A percentile compares a stretch with the other conserved stretches of the same genome.
phyloP scores from a whole-genome alignment of 2,797 vertebrate genomes.

The Silurus lanzhouensis region DNA sequence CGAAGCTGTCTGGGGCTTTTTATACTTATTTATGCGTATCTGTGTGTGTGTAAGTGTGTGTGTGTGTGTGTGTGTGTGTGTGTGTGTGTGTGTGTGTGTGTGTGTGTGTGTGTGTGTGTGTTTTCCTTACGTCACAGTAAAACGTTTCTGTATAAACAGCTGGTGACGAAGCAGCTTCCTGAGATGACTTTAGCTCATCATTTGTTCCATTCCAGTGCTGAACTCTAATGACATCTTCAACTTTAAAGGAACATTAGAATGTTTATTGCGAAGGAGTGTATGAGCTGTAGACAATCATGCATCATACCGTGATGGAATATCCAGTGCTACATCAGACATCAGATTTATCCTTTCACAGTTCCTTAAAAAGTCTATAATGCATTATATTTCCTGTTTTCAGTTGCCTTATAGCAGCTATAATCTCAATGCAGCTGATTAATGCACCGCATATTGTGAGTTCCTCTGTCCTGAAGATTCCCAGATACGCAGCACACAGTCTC shows the following conservation, averaged over 20 bases:
- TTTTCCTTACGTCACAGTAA: conserved; percentile 25
- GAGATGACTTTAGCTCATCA: conserved; percentile 49
- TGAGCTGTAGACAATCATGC: background rate
- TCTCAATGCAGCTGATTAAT: background rate
- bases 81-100: conserved; percentile 1
- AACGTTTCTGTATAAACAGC: conserved; percentile 39
- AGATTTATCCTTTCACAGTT: background rate
- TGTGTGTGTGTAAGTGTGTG: background rate
- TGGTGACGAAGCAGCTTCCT: conserved; percentile 21
- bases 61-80: conserved; percentile 20
- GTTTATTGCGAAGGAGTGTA: background rate
- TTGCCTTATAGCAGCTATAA: background rate
- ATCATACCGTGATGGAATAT: no score
- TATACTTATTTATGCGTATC: conserved; percentile 39
- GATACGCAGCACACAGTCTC: no score
- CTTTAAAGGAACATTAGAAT: background rate
- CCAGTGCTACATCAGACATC: background rate
- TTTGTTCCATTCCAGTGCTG: conserved; percentile 34
- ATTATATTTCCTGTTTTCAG: background rate
- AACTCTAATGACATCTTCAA: conserved; percentile 20
- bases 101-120: conserved; percentile 18
- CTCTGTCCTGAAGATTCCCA: no score
- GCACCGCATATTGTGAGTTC: background rate
- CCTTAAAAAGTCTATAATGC: background rate
- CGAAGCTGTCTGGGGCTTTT: conserved; percentile 75